These are phyloP conservation scores for Myopa testacea DNA, from an alignment of 2,888 invertebrate genomes.

Conservation along the genomic window DNA sequence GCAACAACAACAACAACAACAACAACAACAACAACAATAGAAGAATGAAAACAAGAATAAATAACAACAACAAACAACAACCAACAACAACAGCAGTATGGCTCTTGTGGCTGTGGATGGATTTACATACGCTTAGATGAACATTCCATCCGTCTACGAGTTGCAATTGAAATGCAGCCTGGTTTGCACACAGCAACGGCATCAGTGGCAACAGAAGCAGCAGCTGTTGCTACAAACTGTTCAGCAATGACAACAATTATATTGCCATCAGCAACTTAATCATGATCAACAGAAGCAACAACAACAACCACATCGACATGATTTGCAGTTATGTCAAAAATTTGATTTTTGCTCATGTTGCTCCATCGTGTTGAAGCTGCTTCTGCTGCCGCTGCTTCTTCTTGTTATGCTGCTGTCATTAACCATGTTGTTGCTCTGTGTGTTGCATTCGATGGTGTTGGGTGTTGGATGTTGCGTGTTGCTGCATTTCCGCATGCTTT, in stretches of 20 bases:
- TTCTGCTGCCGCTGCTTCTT: constrained; percentile 1
- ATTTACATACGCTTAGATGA: too few relatives aligned
- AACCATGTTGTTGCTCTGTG: constrained; percentile 7
- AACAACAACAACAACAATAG: not conserved
- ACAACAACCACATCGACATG: constrained; percentile 20
- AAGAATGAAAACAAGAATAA: constrained; percentile 12
- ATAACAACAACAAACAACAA: not conserved
- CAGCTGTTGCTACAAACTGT: not conserved
- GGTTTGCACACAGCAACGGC: not conserved
- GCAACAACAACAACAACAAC: constrained; percentile 5
- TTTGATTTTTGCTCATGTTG: constrained; percentile 29
- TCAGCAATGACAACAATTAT: constrained; percentile 26
- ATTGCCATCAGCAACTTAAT: constrained; percentile 17
- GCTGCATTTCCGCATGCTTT: constrained; percentile 37
- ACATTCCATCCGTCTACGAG: not conserved
- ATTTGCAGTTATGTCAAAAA: constrained; percentile 42
- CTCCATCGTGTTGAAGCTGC: constrained; percentile 9
- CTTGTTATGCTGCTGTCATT: constrained; percentile 33
- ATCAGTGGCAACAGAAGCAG: constrained; percentile 5
- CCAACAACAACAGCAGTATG: not conserved
- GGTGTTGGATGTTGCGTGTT: not conserved
- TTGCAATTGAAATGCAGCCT: constrained; percentile 21
- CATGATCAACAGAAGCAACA: constrained; percentile 26
- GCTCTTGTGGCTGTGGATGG: not conserved
- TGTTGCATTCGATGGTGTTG: constrained; percentile 14